phyloP scores from a whole-genome alignment of 2,797 vertebrate species.

The Glossophaga mutica region DNA sequence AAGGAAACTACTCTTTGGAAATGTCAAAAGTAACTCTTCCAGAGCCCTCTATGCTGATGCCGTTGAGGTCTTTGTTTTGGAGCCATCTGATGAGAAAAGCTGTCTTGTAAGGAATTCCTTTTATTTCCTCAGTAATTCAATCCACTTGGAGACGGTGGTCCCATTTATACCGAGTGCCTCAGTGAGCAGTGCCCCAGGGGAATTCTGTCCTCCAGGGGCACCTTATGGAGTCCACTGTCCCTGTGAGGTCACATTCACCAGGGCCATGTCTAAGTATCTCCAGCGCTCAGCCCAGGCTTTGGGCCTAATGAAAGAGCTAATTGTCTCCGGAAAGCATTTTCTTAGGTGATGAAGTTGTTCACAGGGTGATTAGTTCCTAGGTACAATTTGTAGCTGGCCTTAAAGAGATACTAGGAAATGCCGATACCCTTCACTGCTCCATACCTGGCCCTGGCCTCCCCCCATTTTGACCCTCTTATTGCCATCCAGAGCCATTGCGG shows the following conservation, averaged over 20 bases:
- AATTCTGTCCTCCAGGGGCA: not conserved
- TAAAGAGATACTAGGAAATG: not conserved
- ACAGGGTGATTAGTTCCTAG: not conserved
- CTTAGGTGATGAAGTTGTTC: not conserved
- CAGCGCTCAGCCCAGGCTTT: not conserved
- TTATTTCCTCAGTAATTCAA: constrained; percentile 21
- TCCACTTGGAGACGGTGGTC: not conserved
- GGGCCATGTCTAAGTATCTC: not conserved
- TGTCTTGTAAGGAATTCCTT: not conserved
- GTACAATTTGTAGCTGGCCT: not conserved
- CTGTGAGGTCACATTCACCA: not conserved
- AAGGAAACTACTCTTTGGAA: not conserved
- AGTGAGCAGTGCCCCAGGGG: not conserved
- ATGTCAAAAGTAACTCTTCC: not conserved
- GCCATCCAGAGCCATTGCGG: not conserved
- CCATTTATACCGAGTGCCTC: not conserved
- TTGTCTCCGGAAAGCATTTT: not conserved
- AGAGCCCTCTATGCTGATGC: not conserved
- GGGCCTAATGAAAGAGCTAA: not conserved
- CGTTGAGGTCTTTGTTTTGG: not conserved
- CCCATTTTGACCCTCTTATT: not conserved
- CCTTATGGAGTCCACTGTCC: not conserved
- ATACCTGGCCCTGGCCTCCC: not conserved
- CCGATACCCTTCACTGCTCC: not conserved
- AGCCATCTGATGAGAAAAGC: not conserved